These are phyloP conservation scores for Oikopleura vanhoeffeni DNA, from an alignment of 23 tunicate genomes.

Conservation along the genomic window DNA sequence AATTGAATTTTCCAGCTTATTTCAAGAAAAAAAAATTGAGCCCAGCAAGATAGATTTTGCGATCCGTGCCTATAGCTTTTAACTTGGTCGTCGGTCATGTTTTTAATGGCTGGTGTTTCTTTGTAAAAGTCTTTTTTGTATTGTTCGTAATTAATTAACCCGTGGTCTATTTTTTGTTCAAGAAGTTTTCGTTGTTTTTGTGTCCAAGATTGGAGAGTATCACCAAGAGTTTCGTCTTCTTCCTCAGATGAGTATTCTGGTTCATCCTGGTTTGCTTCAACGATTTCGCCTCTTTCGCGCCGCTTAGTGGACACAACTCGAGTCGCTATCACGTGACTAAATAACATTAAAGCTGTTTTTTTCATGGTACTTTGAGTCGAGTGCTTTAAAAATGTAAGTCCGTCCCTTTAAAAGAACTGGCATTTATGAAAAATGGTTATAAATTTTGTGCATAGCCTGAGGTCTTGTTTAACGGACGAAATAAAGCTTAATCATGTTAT, in stretches of 20 bases:
- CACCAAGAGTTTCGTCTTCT: slow-evolving; percentile 38
- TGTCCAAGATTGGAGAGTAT: slow-evolving; percentile 45
- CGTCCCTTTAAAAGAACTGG: too few species aligned
- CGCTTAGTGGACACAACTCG: not conserved
- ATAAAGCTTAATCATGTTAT: too few species aligned
- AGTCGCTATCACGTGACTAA: not conserved
- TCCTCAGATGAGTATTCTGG: not conserved
- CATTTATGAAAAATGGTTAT: too few species aligned
- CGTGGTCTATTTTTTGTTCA: slow-evolving; percentile 55
- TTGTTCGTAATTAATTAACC: slow-evolving; percentile 51
- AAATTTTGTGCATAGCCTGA: too few species aligned
- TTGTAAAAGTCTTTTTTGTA: slow-evolving; percentile 65
- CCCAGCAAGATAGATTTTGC: too few species aligned
- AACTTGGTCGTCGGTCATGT: slow-evolving; percentile 55
- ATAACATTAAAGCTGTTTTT: too few species aligned
- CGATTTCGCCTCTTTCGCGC: not conserved
- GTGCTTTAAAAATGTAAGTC: too few species aligned
- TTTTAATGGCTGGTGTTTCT: slow-evolving; percentile 75
- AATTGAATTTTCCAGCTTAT: too few species aligned
- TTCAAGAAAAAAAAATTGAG: too few species aligned
- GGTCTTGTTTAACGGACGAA: too few species aligned
- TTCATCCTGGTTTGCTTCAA: slow-evolving; percentile 6
- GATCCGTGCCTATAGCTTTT: too few species aligned
- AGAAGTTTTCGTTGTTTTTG: slow-evolving; percentile 51
- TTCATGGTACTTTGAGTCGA: too few species aligned